phyloP scores from a whole-genome alignment of 2,888 invertebrate genomes.

The Dexiosoma caninum region DNA sequence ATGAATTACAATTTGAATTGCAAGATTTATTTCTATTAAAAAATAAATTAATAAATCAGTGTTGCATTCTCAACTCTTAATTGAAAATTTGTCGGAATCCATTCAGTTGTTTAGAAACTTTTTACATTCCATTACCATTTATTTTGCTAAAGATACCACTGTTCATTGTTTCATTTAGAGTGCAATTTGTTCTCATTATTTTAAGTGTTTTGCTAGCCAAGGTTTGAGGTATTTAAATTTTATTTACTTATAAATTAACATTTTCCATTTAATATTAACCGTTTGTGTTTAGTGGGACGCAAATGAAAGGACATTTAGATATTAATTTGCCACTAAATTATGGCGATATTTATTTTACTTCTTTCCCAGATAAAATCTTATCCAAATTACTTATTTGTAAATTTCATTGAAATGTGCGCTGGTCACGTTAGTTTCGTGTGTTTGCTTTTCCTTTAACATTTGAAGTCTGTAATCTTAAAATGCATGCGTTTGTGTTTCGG shows the following conservation, averaged over 20 bases:
- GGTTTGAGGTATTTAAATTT: not conserved
- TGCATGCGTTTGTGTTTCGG: constrained; percentile 20
- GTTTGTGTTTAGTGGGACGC: constrained; percentile 3
- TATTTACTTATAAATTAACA: constrained; percentile 3
- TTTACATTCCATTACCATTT: too few species aligned
- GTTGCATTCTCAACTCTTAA: too few species aligned
- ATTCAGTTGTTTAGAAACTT: too few species aligned
- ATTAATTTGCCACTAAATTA: constrained; percentile 35
- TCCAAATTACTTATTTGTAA: constrained; percentile 17
- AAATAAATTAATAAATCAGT: too few species aligned
- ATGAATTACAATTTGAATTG: too few species aligned
- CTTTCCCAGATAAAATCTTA: not conserved
- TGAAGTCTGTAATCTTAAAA: not conserved
- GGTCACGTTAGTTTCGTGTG: constrained; percentile 25
- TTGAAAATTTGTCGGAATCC: too few species aligned
- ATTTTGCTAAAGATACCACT: too few species aligned
- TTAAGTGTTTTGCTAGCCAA: not conserved
- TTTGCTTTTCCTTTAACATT: not conserved
- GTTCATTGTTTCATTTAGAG: not conserved
- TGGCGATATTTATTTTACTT: not conserved
- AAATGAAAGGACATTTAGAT: constrained; percentile 39
- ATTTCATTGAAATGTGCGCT: not conserved
- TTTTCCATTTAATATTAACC: constrained; percentile 1
- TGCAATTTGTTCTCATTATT: constrained; percentile 39
- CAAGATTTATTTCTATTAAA: too few species aligned